Percentiles rank a stretch among this genome's conserved stretches.
Conservation (phyloP, 2,888 invertebrate genomes). For the Acleris sparsana region DNA sequence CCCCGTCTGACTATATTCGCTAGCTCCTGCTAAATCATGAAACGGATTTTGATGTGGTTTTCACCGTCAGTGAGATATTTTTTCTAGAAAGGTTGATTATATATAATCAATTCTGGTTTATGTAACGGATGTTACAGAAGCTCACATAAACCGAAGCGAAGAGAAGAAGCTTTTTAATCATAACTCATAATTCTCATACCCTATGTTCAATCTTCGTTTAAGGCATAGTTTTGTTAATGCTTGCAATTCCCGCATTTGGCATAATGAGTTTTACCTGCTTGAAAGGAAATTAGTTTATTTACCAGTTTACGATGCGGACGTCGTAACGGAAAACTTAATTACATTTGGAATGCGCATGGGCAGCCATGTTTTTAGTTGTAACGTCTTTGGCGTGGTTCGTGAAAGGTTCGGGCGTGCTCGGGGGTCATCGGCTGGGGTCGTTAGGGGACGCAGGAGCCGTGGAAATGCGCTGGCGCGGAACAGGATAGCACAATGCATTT, state of each 20-base stretch:
- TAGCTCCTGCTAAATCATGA: too few species aligned
- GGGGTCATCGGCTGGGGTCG: conserved; percentile 47
- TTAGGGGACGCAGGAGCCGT: conserved; percentile 71
- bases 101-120: too few species aligned
- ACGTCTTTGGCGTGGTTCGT: conserved; percentile 41
- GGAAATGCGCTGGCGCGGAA: conserved; percentile 63
- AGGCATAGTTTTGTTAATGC: background rate
- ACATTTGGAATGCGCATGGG: conserved; percentile 15
- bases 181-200: too few species aligned
- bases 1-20: too few species aligned
- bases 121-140: too few species aligned
- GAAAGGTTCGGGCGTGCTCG: conserved; percentile 33
- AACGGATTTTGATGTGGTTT: too few species aligned
- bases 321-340: conserved; percentile 31
- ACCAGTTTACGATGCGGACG: conserved; percentile 14
- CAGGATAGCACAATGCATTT: conserved; percentile 40
- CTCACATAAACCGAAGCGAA: too few species aligned
- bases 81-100: too few species aligned
- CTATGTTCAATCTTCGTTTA: too few species aligned
- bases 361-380: conserved; percentile 15
- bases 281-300: conserved; percentile 7
- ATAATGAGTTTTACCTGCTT: background rate
- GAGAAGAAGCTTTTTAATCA: too few species aligned
- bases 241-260: too few species aligned
- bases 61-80: too few species aligned